Base-by-base conservation (phyloP, 1,140 invertebrate genomes). In the Aphaenogaster ashmeadi region DNA sequence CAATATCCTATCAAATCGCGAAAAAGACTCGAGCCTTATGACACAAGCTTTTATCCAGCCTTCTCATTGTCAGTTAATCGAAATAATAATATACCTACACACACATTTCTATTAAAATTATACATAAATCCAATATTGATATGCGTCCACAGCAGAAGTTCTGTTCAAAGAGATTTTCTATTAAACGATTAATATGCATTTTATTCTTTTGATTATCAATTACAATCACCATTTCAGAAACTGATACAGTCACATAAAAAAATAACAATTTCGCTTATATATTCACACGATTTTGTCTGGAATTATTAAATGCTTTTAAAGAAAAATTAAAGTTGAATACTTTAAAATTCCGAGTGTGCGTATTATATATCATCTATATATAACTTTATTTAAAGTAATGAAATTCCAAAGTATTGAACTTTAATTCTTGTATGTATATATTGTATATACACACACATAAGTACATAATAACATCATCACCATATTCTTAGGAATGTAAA, bases 121-220 rank as follows among this genome's bases (percentile, higher is more conserved):
- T 13, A 18, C 58, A 38, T 71, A 81, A 69, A 80, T 69, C n/a
- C 62, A 36, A 47, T 86, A 62, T 44, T 13, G 9, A 81, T 33
- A 75, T 11, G 21, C 27, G 50, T 56, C 21, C 15, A 66, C 36
- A 13, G 13, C 21, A 54, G 15, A 41, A 56, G 11, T 83, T 64
- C 5, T 33, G 1, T 60, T 79, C 62, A 85, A 79, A 69, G 33
- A 80, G 60, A 11, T 50, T 27, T 69, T 80, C 74, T 74, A 89
- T 90, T 89, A 84, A 89, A 64, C 54, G 78, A 87, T 87, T 89
- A 89, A 78, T 77, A 52, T 56, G 56, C 27, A 72, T 74, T 67
- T 87, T 69, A 64, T 74, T 64, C 54, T 47, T 41, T 56, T 52
- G 7, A 38, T 83, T 72, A 58, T 18, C 21, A 56, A 15, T 13